Evolutionary conservation across 2,797 vertebrate species (phyloP).

Genomic region (Gallirallus australis): DNA sequence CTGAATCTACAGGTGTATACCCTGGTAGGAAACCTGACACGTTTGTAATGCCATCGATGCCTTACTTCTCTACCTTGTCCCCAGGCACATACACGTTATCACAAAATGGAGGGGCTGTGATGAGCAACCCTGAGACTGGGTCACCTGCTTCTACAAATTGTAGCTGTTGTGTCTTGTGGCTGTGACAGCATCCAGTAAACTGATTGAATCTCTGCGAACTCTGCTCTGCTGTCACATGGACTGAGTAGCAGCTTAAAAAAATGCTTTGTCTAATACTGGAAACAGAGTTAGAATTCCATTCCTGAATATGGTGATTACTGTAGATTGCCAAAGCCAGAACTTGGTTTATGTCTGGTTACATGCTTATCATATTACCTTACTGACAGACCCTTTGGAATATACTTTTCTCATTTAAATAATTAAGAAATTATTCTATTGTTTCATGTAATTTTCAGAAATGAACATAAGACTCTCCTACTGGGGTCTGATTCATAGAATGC

Average conservation of each 20-base stretch:
- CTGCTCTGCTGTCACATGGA: not conserved
- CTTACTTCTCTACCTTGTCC: not conserved
- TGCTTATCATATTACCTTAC: not conserved
- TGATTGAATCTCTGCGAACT: rapidly evolving
- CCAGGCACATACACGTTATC: not conserved
- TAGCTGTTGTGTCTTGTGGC: not conserved
- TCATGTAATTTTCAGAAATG: not conserved
- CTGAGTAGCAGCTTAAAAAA: not conserved
- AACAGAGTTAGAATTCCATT: not conserved
- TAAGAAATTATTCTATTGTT: not conserved
- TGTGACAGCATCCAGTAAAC: not conserved
- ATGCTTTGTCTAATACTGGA: not conserved
- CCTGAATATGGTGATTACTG: not conserved
- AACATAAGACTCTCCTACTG: not conserved
- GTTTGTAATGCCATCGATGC: not conserved
- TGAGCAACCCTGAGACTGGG: not conserved
- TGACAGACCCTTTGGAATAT: not conserved
- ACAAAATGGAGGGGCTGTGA: not conserved
- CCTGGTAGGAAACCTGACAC: not conserved
- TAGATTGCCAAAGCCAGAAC: not conserved
- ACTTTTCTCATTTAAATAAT: not conserved
- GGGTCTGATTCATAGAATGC: not conserved
- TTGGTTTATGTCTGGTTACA: not conserved
- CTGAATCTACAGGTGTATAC: rapidly evolving
- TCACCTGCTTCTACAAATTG: not conserved